phyloP scores from a whole-genome alignment of 2,888 invertebrate species.

The Aricia artaxerxes region DNA sequence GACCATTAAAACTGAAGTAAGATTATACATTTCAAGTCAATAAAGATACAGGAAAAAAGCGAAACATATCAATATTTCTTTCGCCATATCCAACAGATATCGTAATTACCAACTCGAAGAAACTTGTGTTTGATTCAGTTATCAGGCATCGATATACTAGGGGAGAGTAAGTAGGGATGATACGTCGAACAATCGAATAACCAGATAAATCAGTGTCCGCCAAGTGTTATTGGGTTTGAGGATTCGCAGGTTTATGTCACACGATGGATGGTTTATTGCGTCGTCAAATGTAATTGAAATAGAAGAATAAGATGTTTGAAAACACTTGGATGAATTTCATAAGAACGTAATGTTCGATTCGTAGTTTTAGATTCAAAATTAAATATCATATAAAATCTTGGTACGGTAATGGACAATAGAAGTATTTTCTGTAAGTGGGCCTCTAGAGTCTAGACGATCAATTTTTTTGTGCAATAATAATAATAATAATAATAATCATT shows the following conservation, averaged over 20 bases:
- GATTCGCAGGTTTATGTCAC: slow-evolving; percentile 5
- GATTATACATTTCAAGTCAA: not conserved
- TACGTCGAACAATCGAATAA: slow-evolving; percentile 16
- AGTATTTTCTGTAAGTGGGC: no score
- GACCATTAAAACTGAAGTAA: not conserved
- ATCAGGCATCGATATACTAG: slow-evolving; percentile 11
- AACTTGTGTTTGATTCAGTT: slow-evolving; percentile 11
- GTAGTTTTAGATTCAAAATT: no score
- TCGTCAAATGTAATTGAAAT: slow-evolving; percentile 12
- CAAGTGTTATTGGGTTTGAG: not conserved
- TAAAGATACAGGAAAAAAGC: not conserved
- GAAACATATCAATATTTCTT: not conserved
- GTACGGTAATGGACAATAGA: no score
- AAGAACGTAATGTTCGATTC: no score
- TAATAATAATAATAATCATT: no score
- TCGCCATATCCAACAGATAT: not conserved
- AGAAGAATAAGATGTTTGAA: not conserved
- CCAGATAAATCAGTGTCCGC: slow-evolving; percentile 1
- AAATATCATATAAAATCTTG: no score
- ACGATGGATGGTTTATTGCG: not conserved
- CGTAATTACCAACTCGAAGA: slow-evolving; percentile 18
- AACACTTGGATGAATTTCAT: not conserved
- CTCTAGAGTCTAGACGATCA: no score
- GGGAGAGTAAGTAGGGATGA: not conserved
- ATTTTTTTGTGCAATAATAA: no score